Base-by-base conservation (phyloP, 2,113 vertebrate genomes). In the Thamnophis sirtalis region DNA sequence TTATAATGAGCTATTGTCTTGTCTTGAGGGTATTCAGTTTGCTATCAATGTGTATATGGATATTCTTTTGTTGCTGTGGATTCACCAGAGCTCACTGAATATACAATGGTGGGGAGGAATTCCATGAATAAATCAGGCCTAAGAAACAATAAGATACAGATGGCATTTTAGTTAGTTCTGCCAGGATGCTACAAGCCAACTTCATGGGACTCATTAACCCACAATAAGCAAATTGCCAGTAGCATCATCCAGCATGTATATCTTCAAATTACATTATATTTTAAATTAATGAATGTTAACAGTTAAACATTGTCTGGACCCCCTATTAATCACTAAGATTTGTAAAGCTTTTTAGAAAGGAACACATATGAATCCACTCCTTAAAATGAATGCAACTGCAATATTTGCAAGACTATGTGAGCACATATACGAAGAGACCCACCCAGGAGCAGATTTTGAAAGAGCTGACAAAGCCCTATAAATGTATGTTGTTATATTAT, bases 71-170 rank as follows among this genome's bases (percentile, higher is more conserved):
- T 89, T 85, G 73, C 21, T 50, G 80, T 17, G 87, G 93, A 10
- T 26, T 94, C 11, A 0, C n/a, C 3, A 95, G 68, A 95, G 92
- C 6, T 15, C 0, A 86, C 50, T 56, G 21, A 88, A 80, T 80
- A 43, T 80, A 80, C 33, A 80, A 93, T 51, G 43, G 28, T 54
- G 49, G 43, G 86, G 58, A 33, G 7, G 84, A 89, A 89, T 68
- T 92, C 90, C 86, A 89, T 93, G 84, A 63, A 60, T 92, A 84
- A 86, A 94, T 84, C 56, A 92, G 92, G 55, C 7, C 60, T 53
- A 85, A 48, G 11, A 86, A 56, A 92, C 51, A 85, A 90, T 91
- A 87, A 60, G 91, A 91, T 0, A 5, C 7, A 89, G 84, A 87
- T 90, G 91, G 91, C 91, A 68, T 86, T 63, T 84, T 84, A 22